phyloP scores from a whole-genome alignment of 2,888 invertebrate genomes.

The Electrophaes corylata region DNA sequence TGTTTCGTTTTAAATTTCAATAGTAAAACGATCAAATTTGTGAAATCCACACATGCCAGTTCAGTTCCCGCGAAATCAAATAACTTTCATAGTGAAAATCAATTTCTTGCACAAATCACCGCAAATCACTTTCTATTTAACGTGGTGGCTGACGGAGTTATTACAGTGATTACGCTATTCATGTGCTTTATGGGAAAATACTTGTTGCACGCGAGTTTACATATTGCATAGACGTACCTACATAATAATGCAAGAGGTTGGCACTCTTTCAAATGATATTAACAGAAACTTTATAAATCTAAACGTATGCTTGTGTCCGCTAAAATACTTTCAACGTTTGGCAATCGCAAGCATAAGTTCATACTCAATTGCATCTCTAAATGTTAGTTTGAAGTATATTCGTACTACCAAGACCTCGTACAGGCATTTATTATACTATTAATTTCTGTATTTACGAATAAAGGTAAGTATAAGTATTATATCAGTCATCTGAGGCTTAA shows the following conservation, averaged over 20 bases:
- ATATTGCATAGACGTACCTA: neutral
- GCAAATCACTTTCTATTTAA: conserved; percentile 51
- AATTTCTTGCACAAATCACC: conserved; percentile 49
- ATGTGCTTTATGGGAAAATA: conserved; percentile 37
- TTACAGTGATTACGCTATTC: conserved; percentile 34
- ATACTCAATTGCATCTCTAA: too few relatives aligned
- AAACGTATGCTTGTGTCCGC: too few relatives aligned
- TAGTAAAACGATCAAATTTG: conserved; percentile 11
- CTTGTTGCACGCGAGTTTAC: conserved; percentile 25
- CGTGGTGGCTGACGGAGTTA: conserved; percentile 34
- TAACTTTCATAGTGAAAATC: conserved; percentile 45
- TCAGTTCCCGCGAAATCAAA: conserved; percentile 28
- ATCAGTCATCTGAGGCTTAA: too few relatives aligned
- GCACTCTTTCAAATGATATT: neutral
- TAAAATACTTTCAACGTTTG: too few relatives aligned
- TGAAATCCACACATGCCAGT: conserved; percentile 29
- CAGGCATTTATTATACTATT: too few relatives aligned
- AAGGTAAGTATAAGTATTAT: too few relatives aligned
- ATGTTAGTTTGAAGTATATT: too few relatives aligned
- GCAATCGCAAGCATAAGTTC: too few relatives aligned
- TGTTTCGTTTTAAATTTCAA: conserved; percentile 3
- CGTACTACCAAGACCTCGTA: too few relatives aligned
- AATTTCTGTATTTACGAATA: too few relatives aligned
- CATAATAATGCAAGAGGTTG: too few relatives aligned
- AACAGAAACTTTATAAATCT: neutral